Evolutionary conservation across 2,888 invertebrate species (phyloP).

Genomic region (Lordiphosa andalusiaca): DNA sequence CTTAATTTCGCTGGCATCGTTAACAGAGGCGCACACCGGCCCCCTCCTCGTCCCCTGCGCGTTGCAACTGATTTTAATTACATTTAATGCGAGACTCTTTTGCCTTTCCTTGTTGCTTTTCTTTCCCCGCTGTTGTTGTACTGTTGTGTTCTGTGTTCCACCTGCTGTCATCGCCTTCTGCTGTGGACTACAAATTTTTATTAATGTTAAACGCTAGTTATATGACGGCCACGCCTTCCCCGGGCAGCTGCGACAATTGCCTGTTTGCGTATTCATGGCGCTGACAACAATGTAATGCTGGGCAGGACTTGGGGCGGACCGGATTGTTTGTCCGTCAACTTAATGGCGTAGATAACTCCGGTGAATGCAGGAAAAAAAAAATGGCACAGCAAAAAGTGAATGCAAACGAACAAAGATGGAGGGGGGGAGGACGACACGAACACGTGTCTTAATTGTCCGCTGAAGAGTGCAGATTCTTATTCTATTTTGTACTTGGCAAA

Average conservation of each 20-base stretch:
- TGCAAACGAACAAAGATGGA: background rate
- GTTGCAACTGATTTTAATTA: conserved; percentile 45
- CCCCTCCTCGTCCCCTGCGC: background rate
- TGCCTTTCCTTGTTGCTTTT: background rate
- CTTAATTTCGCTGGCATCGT: conserved; percentile 40
- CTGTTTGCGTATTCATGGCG: conserved; percentile 39
- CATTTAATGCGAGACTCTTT: conserved; percentile 41
- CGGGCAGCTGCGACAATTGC: conserved; percentile 6
- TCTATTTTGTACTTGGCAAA: too few relatives aligned
- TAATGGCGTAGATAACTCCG: conserved; percentile 27
- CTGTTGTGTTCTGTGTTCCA: conserved; percentile 1
- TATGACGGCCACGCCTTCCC: conserved; percentile 16
- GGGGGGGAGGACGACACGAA: too few relatives aligned
- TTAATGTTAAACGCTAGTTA: conserved; percentile 49
- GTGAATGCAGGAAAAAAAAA: background rate
- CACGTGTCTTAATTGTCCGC: background rate
- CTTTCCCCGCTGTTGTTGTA: too few relatives aligned
- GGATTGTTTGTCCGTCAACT: conserved; percentile 37
- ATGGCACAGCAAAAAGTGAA: background rate
- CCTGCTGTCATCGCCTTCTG: conserved; percentile 25
- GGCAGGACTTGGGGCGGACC: background rate
- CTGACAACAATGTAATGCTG: conserved; percentile 9
- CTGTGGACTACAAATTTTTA: conserved; percentile 39
- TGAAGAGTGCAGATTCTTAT: too few relatives aligned
- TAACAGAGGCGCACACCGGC: conserved; percentile 14